These are phyloP conservation scores for Caretta caretta DNA, from an alignment of 2,113 vertebrate species.

Conservation along the genomic window DNA sequence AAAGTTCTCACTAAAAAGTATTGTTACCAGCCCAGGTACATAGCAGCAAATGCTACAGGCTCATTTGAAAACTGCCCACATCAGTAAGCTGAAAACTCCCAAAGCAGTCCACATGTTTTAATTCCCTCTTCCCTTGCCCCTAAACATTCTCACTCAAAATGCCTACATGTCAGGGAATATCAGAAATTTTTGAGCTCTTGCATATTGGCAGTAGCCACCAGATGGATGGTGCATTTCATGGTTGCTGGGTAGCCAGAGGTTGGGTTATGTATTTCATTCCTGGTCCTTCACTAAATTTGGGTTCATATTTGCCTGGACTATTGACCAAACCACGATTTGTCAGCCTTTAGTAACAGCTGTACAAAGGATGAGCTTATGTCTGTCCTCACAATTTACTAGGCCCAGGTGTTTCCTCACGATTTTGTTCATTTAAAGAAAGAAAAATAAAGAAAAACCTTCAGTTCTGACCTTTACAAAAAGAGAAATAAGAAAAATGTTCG, in stretches of 20 bases:
- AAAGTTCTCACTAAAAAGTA: background rate
- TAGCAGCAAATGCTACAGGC: background rate
- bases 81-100: background rate
- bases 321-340: background rate
- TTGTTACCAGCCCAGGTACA: background rate
- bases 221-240: background rate
- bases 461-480: conserved; percentile 73
- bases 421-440: background rate
- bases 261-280: rapidly evolving
- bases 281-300: background rate
- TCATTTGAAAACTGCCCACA: background rate
- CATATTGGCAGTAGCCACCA: rapidly evolving
- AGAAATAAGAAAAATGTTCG: conserved; percentile 30
- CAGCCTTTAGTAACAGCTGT: background rate
- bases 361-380: background rate
- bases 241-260: background rate
- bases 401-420: background rate
- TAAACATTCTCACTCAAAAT: background rate
- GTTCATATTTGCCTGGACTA: background rate
- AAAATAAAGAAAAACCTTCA: background rate
- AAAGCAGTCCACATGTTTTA: background rate
- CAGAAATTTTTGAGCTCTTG: background rate
- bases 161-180: background rate
- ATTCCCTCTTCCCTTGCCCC: background rate
- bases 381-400: background rate